phyloP scores from a whole-genome alignment of 2,113 vertebrate genomes.

The Pelusios castaneus region DNA sequence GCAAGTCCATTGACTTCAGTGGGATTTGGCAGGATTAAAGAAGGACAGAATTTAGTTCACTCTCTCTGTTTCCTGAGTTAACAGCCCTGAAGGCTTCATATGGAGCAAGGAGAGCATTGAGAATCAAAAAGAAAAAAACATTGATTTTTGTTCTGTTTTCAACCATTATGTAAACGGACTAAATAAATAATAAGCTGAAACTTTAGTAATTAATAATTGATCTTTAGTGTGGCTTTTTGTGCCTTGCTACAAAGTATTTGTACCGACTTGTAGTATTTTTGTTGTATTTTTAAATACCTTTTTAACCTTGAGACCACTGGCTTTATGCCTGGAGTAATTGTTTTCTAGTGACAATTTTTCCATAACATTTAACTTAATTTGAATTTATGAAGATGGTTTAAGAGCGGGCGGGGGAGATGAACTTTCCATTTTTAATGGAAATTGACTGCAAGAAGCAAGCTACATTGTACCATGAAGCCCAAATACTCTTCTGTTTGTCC shows the following conservation, averaged over 20 bases:
- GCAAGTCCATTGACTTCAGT: constrained; percentile 28
- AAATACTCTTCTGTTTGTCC: constrained; percentile 4
- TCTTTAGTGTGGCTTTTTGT: constrained; percentile 45
- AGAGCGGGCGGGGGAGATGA: constrained; percentile 14
- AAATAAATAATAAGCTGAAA: constrained; percentile 31
- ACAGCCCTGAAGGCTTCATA: constrained; percentile 5
- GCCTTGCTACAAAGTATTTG: constrained; percentile 31
- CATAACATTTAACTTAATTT: constrained; percentile 62
- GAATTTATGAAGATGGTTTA: constrained; percentile 46
- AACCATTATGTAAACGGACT: background rate
- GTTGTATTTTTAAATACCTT: constrained; percentile 62
- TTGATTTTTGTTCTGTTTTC: background rate
- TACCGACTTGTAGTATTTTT: constrained; percentile 44
- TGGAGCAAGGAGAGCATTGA: constrained; percentile 47
- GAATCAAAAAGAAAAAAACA: background rate
- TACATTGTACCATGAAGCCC: constrained; percentile 42
- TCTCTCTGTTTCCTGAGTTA: constrained; percentile 11
- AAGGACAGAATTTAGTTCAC: constrained; percentile 31
- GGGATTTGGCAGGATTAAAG: constrained; percentile 53
- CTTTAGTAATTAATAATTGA: constrained; percentile 44
- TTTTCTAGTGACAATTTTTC: constrained; percentile 54
- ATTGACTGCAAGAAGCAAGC: constrained; percentile 41
- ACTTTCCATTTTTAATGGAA: constrained; percentile 52
- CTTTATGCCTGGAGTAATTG: constrained; percentile 48
- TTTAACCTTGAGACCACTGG: constrained; percentile 55